Percentiles rank a stretch among this genome's conserved stretches.
Conservation (phyloP, 2,888 invertebrate species). For the Neocrepidodera transversa region DNA sequence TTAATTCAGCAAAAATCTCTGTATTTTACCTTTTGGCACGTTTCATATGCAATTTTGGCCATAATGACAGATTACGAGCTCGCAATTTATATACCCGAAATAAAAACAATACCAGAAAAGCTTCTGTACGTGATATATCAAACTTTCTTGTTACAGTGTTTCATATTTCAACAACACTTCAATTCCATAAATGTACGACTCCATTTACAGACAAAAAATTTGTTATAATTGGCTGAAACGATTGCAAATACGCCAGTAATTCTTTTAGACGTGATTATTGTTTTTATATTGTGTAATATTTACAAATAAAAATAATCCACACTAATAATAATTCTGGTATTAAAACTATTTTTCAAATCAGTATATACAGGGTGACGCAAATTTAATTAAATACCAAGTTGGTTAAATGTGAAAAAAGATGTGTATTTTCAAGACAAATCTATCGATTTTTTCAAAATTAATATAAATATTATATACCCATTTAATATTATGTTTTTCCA, state of each 20-base stretch:
- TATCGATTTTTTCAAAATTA: too few relatives aligned
- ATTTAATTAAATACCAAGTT: too few relatives aligned
- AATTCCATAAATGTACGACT: not conserved
- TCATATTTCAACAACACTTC: conserved; percentile 11
- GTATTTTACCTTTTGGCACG: conserved; percentile 28
- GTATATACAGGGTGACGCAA: too few relatives aligned
- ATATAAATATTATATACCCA: too few relatives aligned
- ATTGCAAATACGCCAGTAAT: not conserved
- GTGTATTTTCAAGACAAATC: too few relatives aligned
- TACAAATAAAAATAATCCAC: too few relatives aligned
- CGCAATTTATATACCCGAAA: conserved; percentile 17
- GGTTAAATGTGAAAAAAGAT: too few relatives aligned
- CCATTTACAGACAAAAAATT: conserved; percentile 11
- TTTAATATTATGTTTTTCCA: too few relatives aligned
- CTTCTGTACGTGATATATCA: conserved; percentile 20
- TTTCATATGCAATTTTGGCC: conserved; percentile 32
- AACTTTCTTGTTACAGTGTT: too few relatives aligned
- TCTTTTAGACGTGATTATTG: not conserved
- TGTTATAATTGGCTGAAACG: conserved; percentile 11
- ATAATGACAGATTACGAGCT: conserved; percentile 32
- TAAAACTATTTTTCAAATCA: too few relatives aligned
- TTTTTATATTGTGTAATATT: not conserved
- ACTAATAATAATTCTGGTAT: too few relatives aligned
- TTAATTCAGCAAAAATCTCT: conserved; percentile 19
- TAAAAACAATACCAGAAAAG: conserved; percentile 12